Evolutionary conservation across 2,888 invertebrate genomes (phyloP), one percentile per base, ranked within the genome.

Genomic region (Acanthoscelides obtectus): DNA sequence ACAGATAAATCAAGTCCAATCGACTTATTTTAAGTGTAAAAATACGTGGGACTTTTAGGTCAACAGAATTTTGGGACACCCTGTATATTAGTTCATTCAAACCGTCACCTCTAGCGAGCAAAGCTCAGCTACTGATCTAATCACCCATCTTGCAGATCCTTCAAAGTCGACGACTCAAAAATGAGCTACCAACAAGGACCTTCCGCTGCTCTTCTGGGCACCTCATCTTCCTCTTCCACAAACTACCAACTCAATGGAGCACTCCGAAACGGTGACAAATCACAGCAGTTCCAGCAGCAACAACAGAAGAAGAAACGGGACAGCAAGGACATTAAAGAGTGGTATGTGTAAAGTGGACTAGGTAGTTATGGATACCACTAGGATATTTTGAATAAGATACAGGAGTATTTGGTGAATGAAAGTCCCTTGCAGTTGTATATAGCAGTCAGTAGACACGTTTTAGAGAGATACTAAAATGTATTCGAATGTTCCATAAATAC

Each of bases 281-380:
- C 78, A 22, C 77, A 79, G 71, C 83, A 83, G 78, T 21, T 21
- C 22, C 87, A 25, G 2, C 73, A 72, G 68, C 74, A 86, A 68
- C 77, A 79, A 78, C 85, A 84, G 75, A 74, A 80, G 75, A 90
- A 93, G 86, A 94, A 94, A 83, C 89, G 91, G 75, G 91, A 92
- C 84, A 90, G 93, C 75, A 95, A 95, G 89, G 95, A 96, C 84
- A 94, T 97, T 84, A 97, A 97, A 88, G 97, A 97, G 89, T 97
- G 97, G 97, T 97, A 97, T 86, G 97, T 97, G 86, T 96, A 93
- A 90, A 80, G 73, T 71, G 71, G 75, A 71, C 67, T 68, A 65
- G 22, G 45, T 70, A 69, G 65, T 22, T 19, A 21, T 68, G 20
- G 25, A 22, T 20, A 68, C 17, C 45, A 45, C 1, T 45, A 45